phyloP scores from a whole-genome alignment of 2,113 vertebrate species.

The Leuciscus idus region DNA sequence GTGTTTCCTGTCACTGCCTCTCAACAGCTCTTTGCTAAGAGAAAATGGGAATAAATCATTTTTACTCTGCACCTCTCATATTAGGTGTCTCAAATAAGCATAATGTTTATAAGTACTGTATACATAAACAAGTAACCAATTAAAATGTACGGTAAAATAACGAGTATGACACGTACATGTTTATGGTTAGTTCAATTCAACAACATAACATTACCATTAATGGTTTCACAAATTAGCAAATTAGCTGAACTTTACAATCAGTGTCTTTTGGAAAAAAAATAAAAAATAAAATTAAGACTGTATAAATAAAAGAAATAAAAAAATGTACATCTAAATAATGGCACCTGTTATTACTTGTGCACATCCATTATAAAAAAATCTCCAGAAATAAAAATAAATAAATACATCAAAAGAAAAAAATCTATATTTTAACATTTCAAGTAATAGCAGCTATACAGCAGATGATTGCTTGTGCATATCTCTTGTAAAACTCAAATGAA shows the following conservation, averaged over 20 bases:
- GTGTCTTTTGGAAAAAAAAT: neutral
- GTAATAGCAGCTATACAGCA: neutral
- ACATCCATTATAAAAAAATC: neutral
- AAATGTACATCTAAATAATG: too few species aligned
- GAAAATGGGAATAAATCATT: neutral
- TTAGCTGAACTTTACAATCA: neutral
- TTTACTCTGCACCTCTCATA: neutral
- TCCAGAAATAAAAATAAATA: too few species aligned
- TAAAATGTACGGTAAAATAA: neutral
- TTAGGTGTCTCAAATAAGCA: neutral
- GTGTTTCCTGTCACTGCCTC: neutral
- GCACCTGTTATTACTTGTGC: neutral
- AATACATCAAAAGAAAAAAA: too few species aligned
- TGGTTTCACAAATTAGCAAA: neutral
- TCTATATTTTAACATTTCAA: neutral
- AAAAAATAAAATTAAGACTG: neutral
- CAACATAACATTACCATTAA: neutral
- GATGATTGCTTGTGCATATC: neutral
- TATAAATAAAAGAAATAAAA: neutral
- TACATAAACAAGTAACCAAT: neutral
- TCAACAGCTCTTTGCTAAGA: neutral
- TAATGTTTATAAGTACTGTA: neutral
- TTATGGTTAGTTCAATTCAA: neutral
- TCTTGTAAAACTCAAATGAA: neutral
- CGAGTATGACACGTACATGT: neutral